These are phyloP conservation scores for Zootermopsis nevadensis DNA, from an alignment of 2,888 invertebrate genomes.

Conservation along the genomic window DNA sequence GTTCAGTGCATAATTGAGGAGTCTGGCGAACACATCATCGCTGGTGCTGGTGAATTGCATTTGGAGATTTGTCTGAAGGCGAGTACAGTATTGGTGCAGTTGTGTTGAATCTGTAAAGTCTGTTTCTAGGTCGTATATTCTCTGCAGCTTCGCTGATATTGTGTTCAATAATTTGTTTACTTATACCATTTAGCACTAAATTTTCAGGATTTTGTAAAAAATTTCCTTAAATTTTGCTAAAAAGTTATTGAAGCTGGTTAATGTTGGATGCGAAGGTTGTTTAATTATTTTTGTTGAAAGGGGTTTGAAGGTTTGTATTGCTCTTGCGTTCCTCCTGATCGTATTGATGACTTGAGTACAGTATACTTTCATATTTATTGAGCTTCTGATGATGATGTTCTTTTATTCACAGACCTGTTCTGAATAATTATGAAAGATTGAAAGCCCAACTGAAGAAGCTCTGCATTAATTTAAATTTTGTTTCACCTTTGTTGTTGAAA, in stretches of 20 bases:
- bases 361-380: too few relatives aligned
- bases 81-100: neutral
- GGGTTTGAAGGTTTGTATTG: too few relatives aligned
- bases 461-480: neutral
- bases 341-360: too few relatives aligned
- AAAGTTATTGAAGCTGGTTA: too few relatives aligned
- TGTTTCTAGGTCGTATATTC: neutral
- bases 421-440: conserved; percentile 56
- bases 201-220: too few relatives aligned
- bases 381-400: conserved; percentile 52
- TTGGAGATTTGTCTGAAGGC: conserved; percentile 98
- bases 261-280: too few relatives aligned
- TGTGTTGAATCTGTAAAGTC: neutral
- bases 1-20: conserved; percentile 99
- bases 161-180: neutral
- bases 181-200: too few relatives aligned
- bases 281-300: too few relatives aligned
- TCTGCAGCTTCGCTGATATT: neutral
- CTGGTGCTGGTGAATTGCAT: conserved; percentile 99
- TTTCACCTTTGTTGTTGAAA: neutral
- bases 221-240: too few relatives aligned
- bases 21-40: conserved; percentile 99
- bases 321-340: too few relatives aligned
- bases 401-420: conserved; percentile 62
- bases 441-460: conserved; percentile 57